Conservation (phyloP, 1,140 invertebrate species). For the Physella acuta region DNA sequence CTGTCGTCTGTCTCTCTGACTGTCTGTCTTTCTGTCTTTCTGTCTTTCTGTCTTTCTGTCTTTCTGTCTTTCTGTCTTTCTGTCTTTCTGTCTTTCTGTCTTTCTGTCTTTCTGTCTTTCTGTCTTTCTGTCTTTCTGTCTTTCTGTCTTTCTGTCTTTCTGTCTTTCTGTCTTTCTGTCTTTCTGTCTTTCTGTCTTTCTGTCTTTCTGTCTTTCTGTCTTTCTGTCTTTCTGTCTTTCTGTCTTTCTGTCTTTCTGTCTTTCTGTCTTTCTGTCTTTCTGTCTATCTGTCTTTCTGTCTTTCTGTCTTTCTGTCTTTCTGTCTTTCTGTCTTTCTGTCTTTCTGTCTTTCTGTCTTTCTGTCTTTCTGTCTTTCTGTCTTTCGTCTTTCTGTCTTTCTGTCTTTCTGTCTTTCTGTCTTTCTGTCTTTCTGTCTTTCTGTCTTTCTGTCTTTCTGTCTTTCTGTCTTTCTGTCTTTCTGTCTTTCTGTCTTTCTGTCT, state of each 20-base stretch:
- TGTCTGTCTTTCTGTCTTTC: too few relatives aligned
- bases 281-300: too few relatives aligned
- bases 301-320: not conserved
- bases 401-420: not conserved
- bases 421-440: not conserved
- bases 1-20: too few relatives aligned
- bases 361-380: too few relatives aligned
- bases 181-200: conserved; percentile 8
- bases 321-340: conserved; percentile 1
- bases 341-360: not conserved
- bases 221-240: conserved; percentile 4
- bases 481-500: not conserved
- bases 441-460: not conserved
- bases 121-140: not conserved
- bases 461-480: not conserved
- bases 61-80: not conserved
- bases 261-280: not conserved
- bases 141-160: not conserved
- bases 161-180: conserved; percentile 13
- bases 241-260: conserved; percentile 1
- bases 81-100: not conserved
- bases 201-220: conserved; percentile 4
- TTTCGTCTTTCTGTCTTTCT: not conserved
- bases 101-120: not conserved
- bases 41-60: not conserved